Base-by-base conservation (phyloP, 2,113 vertebrate genomes). In the Grammomys surdaster region DNA sequence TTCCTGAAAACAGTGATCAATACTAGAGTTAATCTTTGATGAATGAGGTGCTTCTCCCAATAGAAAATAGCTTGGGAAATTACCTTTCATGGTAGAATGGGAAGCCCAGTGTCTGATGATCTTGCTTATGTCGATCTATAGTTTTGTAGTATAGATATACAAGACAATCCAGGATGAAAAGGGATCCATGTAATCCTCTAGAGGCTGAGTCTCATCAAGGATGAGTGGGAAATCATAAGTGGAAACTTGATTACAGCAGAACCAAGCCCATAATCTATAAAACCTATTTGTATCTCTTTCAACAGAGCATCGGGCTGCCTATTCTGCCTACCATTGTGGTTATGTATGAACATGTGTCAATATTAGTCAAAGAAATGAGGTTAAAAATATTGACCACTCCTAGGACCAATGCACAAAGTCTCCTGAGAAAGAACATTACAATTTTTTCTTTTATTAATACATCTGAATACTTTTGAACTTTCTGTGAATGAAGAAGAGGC, bases 31-130 rank as follows among this genome's bases (percentile, higher is more conserved):
- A 63, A 73, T 77, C 28, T 82, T 81, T 77, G 54, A 58, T 19
- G 51, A 89, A 82, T 28, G 24, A 65, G 4, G 11, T 48, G 4
- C 40, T 54, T 86, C 48, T 33, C 93, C 5, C 46, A 12, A 48
- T 1, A 73, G 73, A 40, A 96, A 78, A 63, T 31, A 82, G 87
- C 43, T 77, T 82, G 69, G 77, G 75, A 97, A 82, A 87, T 89
- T 77, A 43, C 31, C 31, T 85, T 76, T 67, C 3, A 31, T 72
- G 22, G n/a, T 14, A 67, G 77, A 31, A 14, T 56, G 78, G 36
- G 7, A 86, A 93, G 46, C 19, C 46, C 11, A 54, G 7, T 12
- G 22, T 91, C 67, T 81, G 4, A 17, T 54, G 51, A 58, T 54
- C n/a, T 89, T 88, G 51, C 12, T 85, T 58, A 82, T 75, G 81